Evolutionary conservation across 2,113 vertebrate genomes (phyloP).

Genomic region (Murina feae): DNA sequence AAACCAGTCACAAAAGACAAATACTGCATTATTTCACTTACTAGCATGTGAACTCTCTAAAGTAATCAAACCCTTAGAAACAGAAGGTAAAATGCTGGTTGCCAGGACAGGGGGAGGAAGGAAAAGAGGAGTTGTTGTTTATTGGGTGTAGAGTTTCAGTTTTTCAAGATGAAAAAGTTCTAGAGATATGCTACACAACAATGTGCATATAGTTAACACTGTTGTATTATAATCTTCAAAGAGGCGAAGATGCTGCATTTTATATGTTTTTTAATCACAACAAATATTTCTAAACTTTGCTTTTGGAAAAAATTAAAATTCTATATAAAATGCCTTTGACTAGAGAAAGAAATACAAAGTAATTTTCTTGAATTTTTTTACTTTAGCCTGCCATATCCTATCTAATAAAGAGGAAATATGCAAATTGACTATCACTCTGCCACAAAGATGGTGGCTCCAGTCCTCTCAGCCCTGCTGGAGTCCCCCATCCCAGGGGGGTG

Average conservation of each 20-base stretch:
- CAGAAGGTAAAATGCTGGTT: neutral
- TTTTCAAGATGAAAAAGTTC: neutral
- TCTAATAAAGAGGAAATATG: too few relatives aligned
- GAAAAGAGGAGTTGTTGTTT: neutral
- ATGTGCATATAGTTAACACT: neutral
- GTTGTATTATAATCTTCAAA: neutral
- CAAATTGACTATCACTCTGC: too few relatives aligned
- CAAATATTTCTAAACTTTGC: neutral
- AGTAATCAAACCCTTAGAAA: neutral
- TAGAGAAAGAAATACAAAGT: neutral
- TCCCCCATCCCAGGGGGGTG: too few relatives aligned
- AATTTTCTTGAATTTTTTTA: neutral
- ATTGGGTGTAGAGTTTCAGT: neutral
- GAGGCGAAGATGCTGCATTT: neutral
- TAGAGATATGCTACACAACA: neutral
- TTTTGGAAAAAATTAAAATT: neutral
- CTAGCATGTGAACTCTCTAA: neutral
- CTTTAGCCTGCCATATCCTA: neutral
- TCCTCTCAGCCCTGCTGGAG: too few relatives aligned
- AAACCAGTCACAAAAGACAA: neutral
- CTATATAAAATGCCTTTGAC: neutral
- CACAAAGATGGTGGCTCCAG: too few relatives aligned
- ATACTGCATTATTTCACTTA: neutral
- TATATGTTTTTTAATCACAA: neutral
- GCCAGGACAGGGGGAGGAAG: fast-evolving